Base-by-base conservation (phyloP, 2,113 vertebrate genomes). In the Poeciliopsis turrubarensis region DNA sequence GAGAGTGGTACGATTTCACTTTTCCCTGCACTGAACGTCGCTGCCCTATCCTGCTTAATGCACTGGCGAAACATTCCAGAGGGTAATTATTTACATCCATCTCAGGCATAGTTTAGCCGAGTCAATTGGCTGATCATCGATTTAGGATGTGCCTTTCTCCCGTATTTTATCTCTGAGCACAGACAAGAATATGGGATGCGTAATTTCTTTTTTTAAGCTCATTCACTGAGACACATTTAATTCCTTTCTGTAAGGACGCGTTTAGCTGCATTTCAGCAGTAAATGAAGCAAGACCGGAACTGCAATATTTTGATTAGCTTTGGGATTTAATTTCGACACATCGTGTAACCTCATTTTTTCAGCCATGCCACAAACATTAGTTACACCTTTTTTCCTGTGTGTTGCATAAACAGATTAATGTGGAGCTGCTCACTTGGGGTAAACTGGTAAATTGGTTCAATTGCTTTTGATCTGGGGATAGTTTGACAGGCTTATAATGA, bases 171-270 rank as follows among this genome's bases (percentile, higher is more conserved):
- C 67, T 82, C 71, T 1, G 34, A 62, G 70, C 65, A 37, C 81
- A 83, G 61, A 41, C 64, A 68, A 31, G 73, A 81, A 62, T 81
- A 69, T 69, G 25, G 60, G 44, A 78, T 73, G 74, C 81, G 69
- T 17, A 27, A 41, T 68, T 64, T 26, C 27, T 60, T 13, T 17
- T 17, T 37, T 60, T 22, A 61, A 19, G 37, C 87, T 82, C 74
- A 69, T 83, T 85, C 78, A 72, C 80, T 77, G 77, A 77, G 70
- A 71, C 62, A 32, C 29, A 37, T 80, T 81, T 87, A 86, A 84
- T 86, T 81, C 75, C 60, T 3, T n/a, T 65, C 65, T 84, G 68
- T 80, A 80, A 84, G 71, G 73, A 61, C 8, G 44, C 73, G 32
- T 75, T 85, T 75, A 74, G 78, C 76, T 54, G 72, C 72, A 73